Percentiles rank a stretch among this genome's conserved stretches.
Conservation (phyloP, 2,797 vertebrate species). For the Fundulus diaphanus region DNA sequence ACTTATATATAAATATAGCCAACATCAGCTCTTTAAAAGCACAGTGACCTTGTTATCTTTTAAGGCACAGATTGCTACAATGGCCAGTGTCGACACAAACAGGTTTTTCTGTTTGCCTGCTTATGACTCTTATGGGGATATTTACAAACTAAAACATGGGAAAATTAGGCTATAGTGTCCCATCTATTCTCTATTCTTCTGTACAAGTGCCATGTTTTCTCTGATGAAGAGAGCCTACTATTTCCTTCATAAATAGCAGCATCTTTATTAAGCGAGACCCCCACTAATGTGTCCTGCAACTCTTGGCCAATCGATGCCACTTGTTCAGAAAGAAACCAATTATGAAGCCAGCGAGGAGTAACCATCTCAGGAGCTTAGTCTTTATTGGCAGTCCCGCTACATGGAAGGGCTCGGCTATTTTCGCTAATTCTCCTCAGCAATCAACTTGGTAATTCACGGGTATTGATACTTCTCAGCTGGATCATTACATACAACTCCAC, state of each 20-base stretch:
- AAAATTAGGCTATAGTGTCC: background rate
- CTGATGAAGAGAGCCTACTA: background rate
- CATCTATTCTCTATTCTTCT: background rate
- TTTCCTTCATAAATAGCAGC: slow-evolving; percentile 28
- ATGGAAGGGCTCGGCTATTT: slow-evolving; percentile 52
- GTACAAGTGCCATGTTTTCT: background rate
- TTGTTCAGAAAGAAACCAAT: slow-evolving; percentile 70
- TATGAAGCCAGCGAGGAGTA: slow-evolving; percentile 57
- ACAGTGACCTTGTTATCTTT: background rate
- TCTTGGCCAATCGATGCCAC: slow-evolving; percentile 65
- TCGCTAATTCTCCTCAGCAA: slow-evolving; percentile 61
- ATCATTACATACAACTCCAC: slow-evolving; percentile 76
- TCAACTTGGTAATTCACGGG: slow-evolving; percentile 73
- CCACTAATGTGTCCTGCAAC: slow-evolving; percentile 31
- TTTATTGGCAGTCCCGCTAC: slow-evolving; percentile 75
- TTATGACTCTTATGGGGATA: background rate
- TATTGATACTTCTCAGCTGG: slow-evolving; percentile 68
- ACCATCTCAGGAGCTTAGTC: slow-evolving; percentile 71
- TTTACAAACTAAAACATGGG: background rate
- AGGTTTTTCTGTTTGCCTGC: background rate
- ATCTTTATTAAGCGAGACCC: slow-evolving; percentile 31
- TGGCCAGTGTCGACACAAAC: background rate
- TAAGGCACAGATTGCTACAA: slow-evolving; percentile 3
- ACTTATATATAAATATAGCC: slow-evolving; percentile 8
- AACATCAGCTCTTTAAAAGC: slow-evolving; percentile 23